These are phyloP conservation scores for Dascyllus trimaculatus DNA, from an alignment of 2,113 vertebrate genomes.

Conservation along the genomic window DNA sequence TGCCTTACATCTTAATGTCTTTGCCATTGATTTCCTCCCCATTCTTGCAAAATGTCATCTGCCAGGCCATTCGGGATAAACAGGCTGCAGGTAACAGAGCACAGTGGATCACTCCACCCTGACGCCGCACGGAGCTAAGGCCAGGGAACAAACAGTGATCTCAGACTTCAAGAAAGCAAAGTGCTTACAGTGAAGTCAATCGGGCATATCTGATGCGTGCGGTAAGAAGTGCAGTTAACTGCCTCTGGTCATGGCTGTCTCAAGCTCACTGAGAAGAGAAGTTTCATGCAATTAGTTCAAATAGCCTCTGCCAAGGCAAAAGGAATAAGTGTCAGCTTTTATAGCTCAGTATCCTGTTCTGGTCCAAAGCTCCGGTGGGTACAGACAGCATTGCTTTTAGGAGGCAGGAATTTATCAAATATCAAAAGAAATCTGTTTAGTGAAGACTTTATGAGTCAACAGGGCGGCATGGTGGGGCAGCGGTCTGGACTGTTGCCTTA, in stretches of 20 bases:
- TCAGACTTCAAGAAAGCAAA: constrained; percentile 58
- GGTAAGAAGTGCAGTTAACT: constrained; percentile 51
- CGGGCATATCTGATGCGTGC: constrained; percentile 57
- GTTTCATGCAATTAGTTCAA: constrained; percentile 74
- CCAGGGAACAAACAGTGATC: constrained; percentile 22
- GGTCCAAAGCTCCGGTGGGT: constrained; percentile 55
- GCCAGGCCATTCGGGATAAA: background rate
- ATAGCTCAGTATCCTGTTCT: constrained; percentile 50
- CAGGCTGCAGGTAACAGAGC: constrained; percentile 34
- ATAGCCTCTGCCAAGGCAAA: constrained; percentile 48
- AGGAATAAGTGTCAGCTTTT: constrained; percentile 66
- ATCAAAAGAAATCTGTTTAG: constrained; percentile 14
- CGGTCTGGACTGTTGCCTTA: no score
- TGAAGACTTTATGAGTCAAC: constrained; percentile 1
- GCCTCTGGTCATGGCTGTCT: constrained; percentile 64
- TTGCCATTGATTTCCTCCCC: constrained; percentile 50
- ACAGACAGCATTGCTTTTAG: constrained; percentile 46
- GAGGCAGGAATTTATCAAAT: constrained; percentile 38
- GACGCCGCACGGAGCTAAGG: background rate
- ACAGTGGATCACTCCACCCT: constrained; percentile 9
- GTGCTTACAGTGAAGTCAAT: constrained; percentile 65
- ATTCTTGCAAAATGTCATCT: constrained; percentile 23
- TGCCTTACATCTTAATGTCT: constrained; percentile 54
- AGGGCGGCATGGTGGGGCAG: no score
- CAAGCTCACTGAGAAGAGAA: constrained; percentile 40